Percentiles rank a stretch among this genome's conserved stretches.
phyloP scores from a whole-genome alignment of 2,888 invertebrate species.

The Drosophila infuscata region DNA sequence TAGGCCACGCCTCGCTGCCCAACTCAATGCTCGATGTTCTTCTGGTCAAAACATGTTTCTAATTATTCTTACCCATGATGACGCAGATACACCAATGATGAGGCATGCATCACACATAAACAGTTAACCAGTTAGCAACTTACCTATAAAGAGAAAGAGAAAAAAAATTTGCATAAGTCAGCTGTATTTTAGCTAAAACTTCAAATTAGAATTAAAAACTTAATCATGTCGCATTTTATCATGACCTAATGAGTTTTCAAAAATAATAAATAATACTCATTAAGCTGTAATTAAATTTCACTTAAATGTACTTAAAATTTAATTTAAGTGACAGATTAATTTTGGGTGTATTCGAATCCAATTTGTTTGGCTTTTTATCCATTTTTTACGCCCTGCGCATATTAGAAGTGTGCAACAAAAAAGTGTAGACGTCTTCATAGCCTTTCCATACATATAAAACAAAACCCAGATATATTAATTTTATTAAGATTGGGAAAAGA shows the following conservation, averaged over 20 bases:
- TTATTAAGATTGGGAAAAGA: neutral
- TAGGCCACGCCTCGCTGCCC: slow-evolving; percentile 60
- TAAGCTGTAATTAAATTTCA: slow-evolving; percentile 6
- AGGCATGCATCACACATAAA: slow-evolving; percentile 18
- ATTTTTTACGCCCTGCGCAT: neutral
- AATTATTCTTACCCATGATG: slow-evolving; percentile 52
- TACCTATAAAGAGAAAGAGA: slow-evolving; percentile 56
- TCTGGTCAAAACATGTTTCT: slow-evolving; percentile 27
- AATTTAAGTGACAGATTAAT: neutral
- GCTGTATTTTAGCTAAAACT: neutral
- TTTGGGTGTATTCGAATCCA: neutral
- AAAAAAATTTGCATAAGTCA: slow-evolving; percentile 1
- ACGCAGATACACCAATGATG: slow-evolving; percentile 12
- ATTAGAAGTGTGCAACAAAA: neutral
- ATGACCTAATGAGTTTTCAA: neutral
- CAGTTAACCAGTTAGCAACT: slow-evolving; percentile 38
- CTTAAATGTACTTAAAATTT: neutral
- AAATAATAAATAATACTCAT: neutral
- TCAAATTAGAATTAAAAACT: neutral
- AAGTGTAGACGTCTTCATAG: too few species aligned
- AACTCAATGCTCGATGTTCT: slow-evolving; percentile 48
- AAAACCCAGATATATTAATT: neutral
- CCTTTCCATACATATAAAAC: neutral
- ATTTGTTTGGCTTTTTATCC: neutral
- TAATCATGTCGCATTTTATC: slow-evolving; percentile 30